A percentile compares a stretch with the other conserved stretches of the same genome.
Conservation (phyloP, 2,888 invertebrate genomes). For the Sericinus montela region DNA sequence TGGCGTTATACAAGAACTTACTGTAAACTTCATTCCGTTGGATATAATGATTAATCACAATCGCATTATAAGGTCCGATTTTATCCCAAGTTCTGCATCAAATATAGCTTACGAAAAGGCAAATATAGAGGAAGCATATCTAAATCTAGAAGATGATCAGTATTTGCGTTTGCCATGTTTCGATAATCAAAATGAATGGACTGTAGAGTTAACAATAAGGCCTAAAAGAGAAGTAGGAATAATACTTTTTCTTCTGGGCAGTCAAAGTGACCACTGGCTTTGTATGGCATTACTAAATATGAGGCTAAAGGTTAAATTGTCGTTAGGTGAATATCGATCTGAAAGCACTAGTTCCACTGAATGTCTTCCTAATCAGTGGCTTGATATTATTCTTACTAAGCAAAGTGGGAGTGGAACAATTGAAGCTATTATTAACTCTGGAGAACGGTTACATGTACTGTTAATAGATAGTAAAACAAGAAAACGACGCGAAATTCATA, state of each 20-base stretch:
- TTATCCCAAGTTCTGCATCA: conserved; percentile 44
- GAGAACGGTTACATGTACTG: conserved; percentile 55
- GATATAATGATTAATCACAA: conserved; percentile 40
- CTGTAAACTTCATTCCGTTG: conserved; percentile 65
- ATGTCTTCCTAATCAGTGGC: conserved; percentile 54
- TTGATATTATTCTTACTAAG: conserved; percentile 54
- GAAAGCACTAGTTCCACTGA: conserved; percentile 57
- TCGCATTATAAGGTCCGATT: conserved; percentile 30
- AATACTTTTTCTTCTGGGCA: conserved; percentile 49
- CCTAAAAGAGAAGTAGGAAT: conserved; percentile 52
- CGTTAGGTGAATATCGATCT: conserved; percentile 39
- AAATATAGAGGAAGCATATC: conserved; percentile 54
- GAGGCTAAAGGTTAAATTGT: conserved; percentile 56
- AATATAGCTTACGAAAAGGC: conserved; percentile 64
- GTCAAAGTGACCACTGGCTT: conserved; percentile 43
- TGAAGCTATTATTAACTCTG: conserved; percentile 57
- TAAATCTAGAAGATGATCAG: conserved; percentile 48
- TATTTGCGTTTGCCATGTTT: conserved; percentile 64
- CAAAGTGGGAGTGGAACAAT: conserved; percentile 50
- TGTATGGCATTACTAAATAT: conserved; percentile 54
- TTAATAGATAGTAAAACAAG: conserved; percentile 30
- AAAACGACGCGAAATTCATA: conserved; percentile 21
- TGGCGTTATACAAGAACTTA: conserved; percentile 67
- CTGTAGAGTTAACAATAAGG: conserved; percentile 55
- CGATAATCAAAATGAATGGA: conserved; percentile 51